Percentiles rank a stretch among this genome's conserved stretches.
These are phyloP conservation scores for Micromys minutus DNA, from an alignment of 2,113 vertebrate genomes.

Conservation along the genomic window DNA sequence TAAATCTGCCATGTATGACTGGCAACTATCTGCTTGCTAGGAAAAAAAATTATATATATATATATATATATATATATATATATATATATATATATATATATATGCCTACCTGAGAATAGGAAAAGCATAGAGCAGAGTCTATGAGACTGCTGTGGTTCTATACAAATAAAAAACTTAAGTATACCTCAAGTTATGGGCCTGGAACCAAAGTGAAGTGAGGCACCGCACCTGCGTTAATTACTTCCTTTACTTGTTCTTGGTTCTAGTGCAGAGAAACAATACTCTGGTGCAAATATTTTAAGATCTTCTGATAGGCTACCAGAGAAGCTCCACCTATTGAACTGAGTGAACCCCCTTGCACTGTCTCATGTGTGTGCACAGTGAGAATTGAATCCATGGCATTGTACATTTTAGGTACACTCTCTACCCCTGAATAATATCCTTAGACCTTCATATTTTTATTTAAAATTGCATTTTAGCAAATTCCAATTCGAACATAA, in stretches of 20 bases:
- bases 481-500: background rate
- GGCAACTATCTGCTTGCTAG: background rate
- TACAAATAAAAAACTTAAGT: background rate
- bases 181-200: background rate
- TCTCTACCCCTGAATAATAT: background rate
- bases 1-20: background rate
- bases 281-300: background rate
- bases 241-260: background rate
- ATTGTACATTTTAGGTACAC: too few species aligned
- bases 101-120: background rate
- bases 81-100: too few species aligned
- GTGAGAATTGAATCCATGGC: background rate
- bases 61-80: too few species aligned
- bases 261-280: background rate
- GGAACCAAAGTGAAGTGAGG: too few species aligned
- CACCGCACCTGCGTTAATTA: background rate
- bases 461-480: background rate
- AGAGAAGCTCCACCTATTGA: background rate
- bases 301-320: background rate
- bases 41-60: background rate
- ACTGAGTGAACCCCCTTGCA: background rate
- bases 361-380: too few species aligned
- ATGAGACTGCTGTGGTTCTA: rapidly evolving
- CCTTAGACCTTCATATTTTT: background rate
- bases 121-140: background rate